A percentile compares a stretch with the other conserved stretches of the same genome.
These are phyloP conservation scores for Silurus glanis DNA, from an alignment of 2,113 vertebrate species.

Conservation along the genomic window DNA sequence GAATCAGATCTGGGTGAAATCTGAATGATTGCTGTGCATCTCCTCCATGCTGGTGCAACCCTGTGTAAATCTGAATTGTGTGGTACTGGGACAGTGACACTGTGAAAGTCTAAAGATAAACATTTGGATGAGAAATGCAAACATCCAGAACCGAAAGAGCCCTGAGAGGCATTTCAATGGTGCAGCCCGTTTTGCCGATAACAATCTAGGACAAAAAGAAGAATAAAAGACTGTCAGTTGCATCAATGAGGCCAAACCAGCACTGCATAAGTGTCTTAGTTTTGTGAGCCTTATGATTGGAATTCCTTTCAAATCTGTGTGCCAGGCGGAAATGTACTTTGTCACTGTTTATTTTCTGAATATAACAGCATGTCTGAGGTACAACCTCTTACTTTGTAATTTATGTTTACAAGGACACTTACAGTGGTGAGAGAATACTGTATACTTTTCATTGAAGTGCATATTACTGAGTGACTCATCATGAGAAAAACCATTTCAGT, in stretches of 20 bases:
- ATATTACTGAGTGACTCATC: conserved; percentile 32
- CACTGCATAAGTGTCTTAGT: conserved; percentile 42
- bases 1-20: conserved; percentile 21
- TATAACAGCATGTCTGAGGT: neutral
- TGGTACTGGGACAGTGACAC: conserved; percentile 29
- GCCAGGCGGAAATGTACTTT: conserved; percentile 15
- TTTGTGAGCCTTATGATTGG: conserved; percentile 42
- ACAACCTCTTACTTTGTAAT: conserved; percentile 19
- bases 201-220: conserved; percentile 22
- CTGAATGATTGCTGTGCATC: conserved; percentile 35
- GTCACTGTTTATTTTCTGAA: conserved; percentile 20
- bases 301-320: conserved; percentile 6
- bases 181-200: conserved; percentile 14
- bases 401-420: conserved; percentile 24
- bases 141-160: conserved; percentile 26
- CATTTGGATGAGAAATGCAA: conserved; percentile 45
- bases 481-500: conserved; percentile 16
- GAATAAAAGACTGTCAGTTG: conserved; percentile 32
- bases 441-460: conserved; percentile 10
- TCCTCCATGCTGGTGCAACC: neutral
- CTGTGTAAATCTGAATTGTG: neutral
- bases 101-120: conserved; percentile 34
- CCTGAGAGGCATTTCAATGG: neutral
- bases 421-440: conserved; percentile 11
- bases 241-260: conserved; percentile 34